Evolutionary conservation across 2,797 vertebrate species (phyloP), one percentile per base, ranked within the genome.

Genomic region (Tragopan temminckii): DNA sequence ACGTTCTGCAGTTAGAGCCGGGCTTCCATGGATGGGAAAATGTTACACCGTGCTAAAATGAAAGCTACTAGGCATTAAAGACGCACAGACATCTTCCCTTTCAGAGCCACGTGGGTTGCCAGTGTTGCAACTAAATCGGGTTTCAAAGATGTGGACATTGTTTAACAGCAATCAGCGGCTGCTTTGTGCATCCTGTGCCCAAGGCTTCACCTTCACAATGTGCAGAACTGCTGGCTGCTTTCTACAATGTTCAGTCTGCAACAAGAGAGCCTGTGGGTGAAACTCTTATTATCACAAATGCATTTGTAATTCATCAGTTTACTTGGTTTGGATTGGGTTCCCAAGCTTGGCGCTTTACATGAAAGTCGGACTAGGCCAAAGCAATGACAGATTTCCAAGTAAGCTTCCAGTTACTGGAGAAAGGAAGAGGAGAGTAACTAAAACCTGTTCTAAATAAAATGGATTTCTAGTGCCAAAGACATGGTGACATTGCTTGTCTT

Each of bases 391-490:
- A 86, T 88, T 78, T 90, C 50, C 79, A 87, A 82, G 59, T 82
- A 50, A 50, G 63, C n/a, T 90, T 92, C 63, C 84, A 89, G 68
- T 76, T 91, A 76, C 85, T 70, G 76, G 21, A 80, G 35, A 31
- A 38, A 13, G 9, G 25, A 62, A 69, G 68, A 87, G 33, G 84
- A 87, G 36, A 36, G 36, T 1, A 4, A 74, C 1, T 3, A 82
- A 94, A 91, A 83, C 40, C 61, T 85, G 45, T 46, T 91, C 33
- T 70, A 71, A 70, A 77, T 62, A 61, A 92, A 93, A 92, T 9
- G 14, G 52, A 48, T 27, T 80, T 80, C 27, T 12, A 24, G 20
- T 64, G 48, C 72, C 72, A 91, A 35, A 16, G 24, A 53, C 27
- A 31, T 53, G 17, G 53, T 31, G n/a, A 55, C 42, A 58, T 9